Evolutionary conservation across 2,797 vertebrate genomes (phyloP).

Genomic region (Argyrosomus regius): DNA sequence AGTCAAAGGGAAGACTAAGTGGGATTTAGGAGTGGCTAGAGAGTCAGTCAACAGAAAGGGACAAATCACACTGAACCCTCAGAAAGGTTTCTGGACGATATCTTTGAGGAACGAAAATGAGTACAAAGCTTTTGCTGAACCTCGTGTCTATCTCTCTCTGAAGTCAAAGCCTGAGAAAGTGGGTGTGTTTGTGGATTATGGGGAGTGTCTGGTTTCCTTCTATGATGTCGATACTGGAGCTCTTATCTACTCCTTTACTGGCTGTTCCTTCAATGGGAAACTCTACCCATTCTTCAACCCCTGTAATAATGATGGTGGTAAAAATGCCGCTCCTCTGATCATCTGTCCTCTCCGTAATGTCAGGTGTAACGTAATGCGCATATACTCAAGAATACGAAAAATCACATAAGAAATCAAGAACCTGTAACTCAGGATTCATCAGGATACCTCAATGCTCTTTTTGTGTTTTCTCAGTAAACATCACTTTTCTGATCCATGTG

Average conservation of each 20-base stretch:
- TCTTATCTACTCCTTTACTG: background rate
- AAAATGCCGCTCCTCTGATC: background rate
- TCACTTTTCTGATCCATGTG: too few species aligned
- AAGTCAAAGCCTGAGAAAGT: background rate
- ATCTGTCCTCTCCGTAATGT: background rate
- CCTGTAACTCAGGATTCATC: background rate
- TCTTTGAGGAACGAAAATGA: background rate
- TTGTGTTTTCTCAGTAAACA: too few species aligned
- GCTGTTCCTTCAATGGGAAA: background rate
- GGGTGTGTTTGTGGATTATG: background rate
- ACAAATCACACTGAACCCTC: background rate
- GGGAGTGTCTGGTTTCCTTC: background rate
- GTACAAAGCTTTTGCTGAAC: background rate
- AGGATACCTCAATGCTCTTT: background rate
- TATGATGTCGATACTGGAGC: background rate
- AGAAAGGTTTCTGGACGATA: background rate
- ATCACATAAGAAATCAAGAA: background rate
- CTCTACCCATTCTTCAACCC: background rate
- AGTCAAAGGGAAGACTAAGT: slow-evolving; percentile 10
- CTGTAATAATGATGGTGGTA: background rate
- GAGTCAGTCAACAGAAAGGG: slow-evolving; percentile 14
- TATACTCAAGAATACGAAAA: background rate
- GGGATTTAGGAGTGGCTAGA: slow-evolving; percentile 13
- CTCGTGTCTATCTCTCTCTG: background rate
- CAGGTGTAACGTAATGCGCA: background rate